Base-by-base conservation (phyloP, 2,113 vertebrate genomes). In the Zosterops pallidus region DNA sequence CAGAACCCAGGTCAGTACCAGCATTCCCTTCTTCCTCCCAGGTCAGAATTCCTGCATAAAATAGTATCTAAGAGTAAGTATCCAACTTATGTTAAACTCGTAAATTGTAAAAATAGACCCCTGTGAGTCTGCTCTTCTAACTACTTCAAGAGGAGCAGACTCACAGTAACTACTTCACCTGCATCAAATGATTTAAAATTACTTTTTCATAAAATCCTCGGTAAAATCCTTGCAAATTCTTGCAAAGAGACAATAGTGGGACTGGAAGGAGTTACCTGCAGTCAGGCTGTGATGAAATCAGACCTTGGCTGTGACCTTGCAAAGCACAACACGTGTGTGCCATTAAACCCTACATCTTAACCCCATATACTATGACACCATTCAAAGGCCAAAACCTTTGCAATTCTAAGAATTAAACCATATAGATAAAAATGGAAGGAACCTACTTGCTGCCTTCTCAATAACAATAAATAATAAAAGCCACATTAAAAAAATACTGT, bases 281-380 rank as follows among this genome's bases (percentile, higher is more conserved):
- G 60, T 49, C 41, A 83, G 67, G 19, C 20, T 77, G 59, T 46
- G 85, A 80, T 83, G 67, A 88, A 86, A 77, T 39, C 3, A 2
- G n/a, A 57, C 37, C 63, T 74, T 0, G 1, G 18, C n/a, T 57
- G 7, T 80, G 75, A 83, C 50, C 63, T 57, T 64, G 28, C 67
- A 83, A 77, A 74, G 28, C 77, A 24, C 4, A 1, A 29, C 59
- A 39, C 0, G 0, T 0, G 0, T 18, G 14, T 60, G 41, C 56
- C n/a, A 47, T 69, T 83, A 60, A 79, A 92, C 18, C 21, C 59
- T 33, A 29, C 44, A 85, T 24, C 44, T 80, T 4, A 1, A 23
- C 39, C 49, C 37, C 67, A n/a, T 3, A 10, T 4, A 12, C 29
- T 46, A 9, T 14, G 18, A 18, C 63, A 77, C 26, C 14, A 53